Conservation (phyloP, 2,797 vertebrate genomes). For the Novumbra hubbsi region DNA sequence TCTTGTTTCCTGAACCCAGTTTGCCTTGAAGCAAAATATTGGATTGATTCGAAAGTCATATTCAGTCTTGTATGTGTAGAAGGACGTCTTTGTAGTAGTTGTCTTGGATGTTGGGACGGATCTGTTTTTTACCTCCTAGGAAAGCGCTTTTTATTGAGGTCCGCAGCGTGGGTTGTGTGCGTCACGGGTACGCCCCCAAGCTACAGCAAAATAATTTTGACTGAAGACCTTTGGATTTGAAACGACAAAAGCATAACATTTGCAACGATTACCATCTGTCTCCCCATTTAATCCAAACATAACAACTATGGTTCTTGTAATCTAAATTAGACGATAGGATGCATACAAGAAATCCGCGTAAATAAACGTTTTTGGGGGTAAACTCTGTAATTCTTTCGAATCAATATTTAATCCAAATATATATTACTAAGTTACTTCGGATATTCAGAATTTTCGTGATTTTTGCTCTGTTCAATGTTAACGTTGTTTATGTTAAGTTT, state of each 20-base stretch:
- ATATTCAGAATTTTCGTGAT: neutral
- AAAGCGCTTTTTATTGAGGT: conserved; percentile 69
- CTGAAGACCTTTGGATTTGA: conserved; percentile 39
- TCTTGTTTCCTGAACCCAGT: conserved; percentile 75
- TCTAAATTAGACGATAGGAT: conserved; percentile 47
- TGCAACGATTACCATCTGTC: conserved; percentile 68
- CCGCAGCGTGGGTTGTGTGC: conserved; percentile 63
- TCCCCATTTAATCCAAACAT: conserved; percentile 51
- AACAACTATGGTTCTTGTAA: conserved; percentile 51
- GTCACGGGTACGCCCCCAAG: conserved; percentile 77
- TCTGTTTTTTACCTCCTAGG: conserved; percentile 41
- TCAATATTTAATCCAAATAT: neutral
- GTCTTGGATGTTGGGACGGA: conserved; percentile 7
- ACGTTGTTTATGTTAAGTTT: neutral
- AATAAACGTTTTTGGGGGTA: neutral
- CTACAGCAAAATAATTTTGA: conserved; percentile 48
- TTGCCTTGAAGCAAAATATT: conserved; percentile 46
- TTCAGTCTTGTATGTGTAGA: conserved; percentile 30
- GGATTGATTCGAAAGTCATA: conserved; percentile 56
- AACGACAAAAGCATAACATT: conserved; percentile 62
- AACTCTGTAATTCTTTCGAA: neutral
- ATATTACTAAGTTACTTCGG: neutral
- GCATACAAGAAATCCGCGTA: conserved; percentile 27
- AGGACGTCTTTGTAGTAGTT: conserved; percentile 26
- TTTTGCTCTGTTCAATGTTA: neutral